Base-by-base conservation (phyloP, 2,888 invertebrate species). In the Sinhomidia bicolor region DNA sequence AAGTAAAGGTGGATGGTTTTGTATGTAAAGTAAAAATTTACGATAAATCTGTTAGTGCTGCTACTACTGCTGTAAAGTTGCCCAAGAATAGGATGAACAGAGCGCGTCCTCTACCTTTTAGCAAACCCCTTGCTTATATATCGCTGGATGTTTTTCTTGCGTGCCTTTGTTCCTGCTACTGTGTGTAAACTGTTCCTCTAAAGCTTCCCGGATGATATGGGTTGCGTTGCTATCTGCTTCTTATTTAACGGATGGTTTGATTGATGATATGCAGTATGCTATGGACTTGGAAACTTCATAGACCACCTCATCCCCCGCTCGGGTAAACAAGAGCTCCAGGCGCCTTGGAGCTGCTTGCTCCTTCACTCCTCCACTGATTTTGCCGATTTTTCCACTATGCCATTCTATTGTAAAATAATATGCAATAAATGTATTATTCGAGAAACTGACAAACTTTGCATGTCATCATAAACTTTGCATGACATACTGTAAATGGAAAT, bases 251-350 rank as follows among this genome's bases (percentile, higher is more conserved):
- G 32, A n/a, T n/a, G 65, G 65, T 6, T 65, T 26, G 29, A 26
- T 14, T 26, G 32, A 65, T 32, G 65, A 65, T 65, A 65, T 32
- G 65, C 60, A 60, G 71, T 44, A n/a, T 71, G n/a, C 44, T 71
- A 44, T 54, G 76, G 76, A 78, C 54, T 6, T 54, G 51, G 71
- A 78, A 78, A 78, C 76, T 78, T 78, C 76, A 78, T 20, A 14
- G 76, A 54, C 51, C 76, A 78, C 76, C 76, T 14, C 17, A 20
- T 54, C n/a, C 6, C 20, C 76, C 2, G 20, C 54, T 54, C n/a
- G n/a, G n/a, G n/a, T n/a, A 12, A 29, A 51, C 76, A 78, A 78
- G 76, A 54, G 76, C 76, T 78, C 54, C 76, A 78, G 76, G 76
- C 76, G 76, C 76, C 76, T 78, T 78, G 76, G 54, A 78, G 76